phyloP scores from a whole-genome alignment of 2,797 vertebrate genomes.

The Alosa sapidissima region DNA sequence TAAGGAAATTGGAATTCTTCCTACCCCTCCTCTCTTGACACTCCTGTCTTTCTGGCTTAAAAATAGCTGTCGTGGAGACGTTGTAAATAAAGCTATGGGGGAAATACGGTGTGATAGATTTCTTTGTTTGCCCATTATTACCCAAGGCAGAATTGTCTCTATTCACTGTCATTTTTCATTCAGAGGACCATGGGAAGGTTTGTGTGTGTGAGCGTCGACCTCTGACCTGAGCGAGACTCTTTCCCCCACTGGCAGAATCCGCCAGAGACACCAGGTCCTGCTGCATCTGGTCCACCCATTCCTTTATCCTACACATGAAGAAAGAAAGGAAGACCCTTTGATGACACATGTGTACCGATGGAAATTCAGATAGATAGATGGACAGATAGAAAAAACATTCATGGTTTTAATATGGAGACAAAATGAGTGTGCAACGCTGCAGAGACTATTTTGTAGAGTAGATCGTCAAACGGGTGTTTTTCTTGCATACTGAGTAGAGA shows the following conservation, averaged over 20 bases:
- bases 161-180: background rate
- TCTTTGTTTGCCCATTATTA: constrained; percentile 14
- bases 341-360: background rate
- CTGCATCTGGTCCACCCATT: constrained; percentile 98
- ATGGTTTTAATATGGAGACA: background rate
- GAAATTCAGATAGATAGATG: background rate
- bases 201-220: constrained; percentile 53
- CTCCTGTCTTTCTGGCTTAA: background rate
- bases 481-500: background rate
- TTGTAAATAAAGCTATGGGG: background rate
- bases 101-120: constrained; percentile 10
- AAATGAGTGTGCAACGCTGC: background rate
- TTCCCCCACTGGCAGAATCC: constrained; percentile 86
- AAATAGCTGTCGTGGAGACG: background rate
- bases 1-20: constrained; percentile 11
- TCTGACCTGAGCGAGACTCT: constrained; percentile 79
- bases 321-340: background rate
- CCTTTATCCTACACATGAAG: constrained; percentile 81
- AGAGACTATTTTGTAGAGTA: background rate
- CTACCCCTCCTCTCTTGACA: background rate
- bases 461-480: background rate
- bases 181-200: background rate
- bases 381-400: background rate
- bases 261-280: constrained; percentile 89
- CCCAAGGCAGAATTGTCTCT: background rate